Percentiles rank a stretch among this genome's conserved stretches.
These are phyloP conservation scores for Echinometra lucunter DNA, from an alignment of 53 echinoderm and acorn worm species.

Conservation along the genomic window DNA sequence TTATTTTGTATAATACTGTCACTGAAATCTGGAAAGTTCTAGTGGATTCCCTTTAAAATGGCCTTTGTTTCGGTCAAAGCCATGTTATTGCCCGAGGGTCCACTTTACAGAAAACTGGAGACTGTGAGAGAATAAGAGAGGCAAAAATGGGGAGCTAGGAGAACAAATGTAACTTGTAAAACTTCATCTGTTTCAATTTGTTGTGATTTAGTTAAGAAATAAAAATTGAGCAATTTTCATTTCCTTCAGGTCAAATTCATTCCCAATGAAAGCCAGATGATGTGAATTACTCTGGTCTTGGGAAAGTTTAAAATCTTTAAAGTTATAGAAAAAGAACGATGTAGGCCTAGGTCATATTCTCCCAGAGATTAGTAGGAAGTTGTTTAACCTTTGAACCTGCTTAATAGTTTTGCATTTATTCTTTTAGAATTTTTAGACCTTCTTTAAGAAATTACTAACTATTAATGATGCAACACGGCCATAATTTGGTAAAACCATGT, in stretches of 20 bases:
- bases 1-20: neutral
- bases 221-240: conserved; percentile 37
- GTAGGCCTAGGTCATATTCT: conserved; percentile 35
- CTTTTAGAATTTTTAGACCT: too few species aligned
- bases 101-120: conserved; percentile 1
- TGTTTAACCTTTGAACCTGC: neutral
- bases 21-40: neutral
- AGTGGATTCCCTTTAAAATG: neutral
- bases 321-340: neutral
- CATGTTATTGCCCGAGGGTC: conserved; percentile 45
- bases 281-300: conserved; percentile 30
- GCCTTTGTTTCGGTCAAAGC: conserved; percentile 56
- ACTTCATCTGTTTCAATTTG: conserved; percentile 47
- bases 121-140: neutral
- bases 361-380: neutral
- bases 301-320: neutral
- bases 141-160: neutral
- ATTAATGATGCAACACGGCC: too few species aligned
- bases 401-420: neutral
- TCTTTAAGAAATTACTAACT: too few species aligned
- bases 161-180: conserved; percentile 52
- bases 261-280: conserved; percentile 20
- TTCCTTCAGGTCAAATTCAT: conserved; percentile 50
- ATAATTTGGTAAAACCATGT: too few species aligned
- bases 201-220: conserved; percentile 26